Evolutionary conservation across 2,888 invertebrate species (phyloP).

Genomic region (Scelioninae gen. 1): DNA sequence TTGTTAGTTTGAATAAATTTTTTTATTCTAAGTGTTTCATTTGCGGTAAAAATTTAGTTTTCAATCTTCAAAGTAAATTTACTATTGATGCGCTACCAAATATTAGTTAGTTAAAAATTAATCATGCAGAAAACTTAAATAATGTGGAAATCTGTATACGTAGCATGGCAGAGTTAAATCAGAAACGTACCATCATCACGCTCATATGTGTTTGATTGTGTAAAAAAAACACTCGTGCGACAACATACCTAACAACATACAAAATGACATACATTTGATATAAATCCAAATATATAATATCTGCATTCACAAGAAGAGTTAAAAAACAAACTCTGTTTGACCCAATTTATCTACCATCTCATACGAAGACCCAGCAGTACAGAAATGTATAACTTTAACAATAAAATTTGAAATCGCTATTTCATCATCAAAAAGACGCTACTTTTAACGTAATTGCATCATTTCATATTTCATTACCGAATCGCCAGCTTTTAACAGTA

Average conservation of each 20-base stretch:
- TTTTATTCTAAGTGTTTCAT: no score
- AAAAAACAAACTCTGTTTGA: no score
- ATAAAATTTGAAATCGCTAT: background rate
- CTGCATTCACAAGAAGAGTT: no score
- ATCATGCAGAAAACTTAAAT: constrained; percentile 12
- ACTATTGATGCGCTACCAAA: constrained; percentile 1
- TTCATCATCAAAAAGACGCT: background rate
- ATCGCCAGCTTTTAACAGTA: background rate
- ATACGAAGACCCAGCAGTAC: no score
- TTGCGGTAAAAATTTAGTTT: no score
- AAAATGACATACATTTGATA: background rate
- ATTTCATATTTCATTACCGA: no score
- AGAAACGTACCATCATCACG: background rate
- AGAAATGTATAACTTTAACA: no score
- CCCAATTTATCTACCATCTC: no score
- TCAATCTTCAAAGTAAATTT: background rate
- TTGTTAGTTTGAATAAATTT: no score
- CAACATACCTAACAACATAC: background rate
- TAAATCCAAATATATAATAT: background rate
- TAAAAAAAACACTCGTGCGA: background rate
- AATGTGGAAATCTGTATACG: constrained; percentile 23
- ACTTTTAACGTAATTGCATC: background rate
- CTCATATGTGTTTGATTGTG: background rate
- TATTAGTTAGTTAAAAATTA: constrained; percentile 26
- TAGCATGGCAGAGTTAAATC: constrained; percentile 10